These are phyloP conservation scores for Caenorhabditis latens DNA, from an alignment of 1,140 invertebrate species.

Conservation along the genomic window DNA sequence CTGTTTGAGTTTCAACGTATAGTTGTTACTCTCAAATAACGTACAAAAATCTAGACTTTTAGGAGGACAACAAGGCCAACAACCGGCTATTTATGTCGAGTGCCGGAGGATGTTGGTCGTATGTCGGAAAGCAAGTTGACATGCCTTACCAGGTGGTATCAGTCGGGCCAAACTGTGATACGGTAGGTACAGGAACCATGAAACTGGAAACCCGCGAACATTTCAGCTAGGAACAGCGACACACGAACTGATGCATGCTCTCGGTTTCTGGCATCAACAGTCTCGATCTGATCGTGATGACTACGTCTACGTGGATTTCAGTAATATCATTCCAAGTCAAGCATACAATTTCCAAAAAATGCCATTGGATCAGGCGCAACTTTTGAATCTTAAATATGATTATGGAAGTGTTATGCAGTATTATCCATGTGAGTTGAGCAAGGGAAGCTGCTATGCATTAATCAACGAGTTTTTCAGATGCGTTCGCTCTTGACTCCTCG, in stretches of 20 bases:
- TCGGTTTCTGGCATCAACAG: conserved; percentile 52
- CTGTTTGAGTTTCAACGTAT: conserved; percentile 54
- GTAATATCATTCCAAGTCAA: conserved; percentile 35
- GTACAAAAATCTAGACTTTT: not conserved
- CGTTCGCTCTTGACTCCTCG: conserved; percentile 33
- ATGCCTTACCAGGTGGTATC: conserved; percentile 41
- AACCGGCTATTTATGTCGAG: not conserved
- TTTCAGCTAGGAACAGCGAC: conserved; percentile 42
- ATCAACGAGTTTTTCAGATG: not conserved
- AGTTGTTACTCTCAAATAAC: not conserved
- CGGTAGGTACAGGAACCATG: not conserved
- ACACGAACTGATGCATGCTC: conserved; percentile 27
- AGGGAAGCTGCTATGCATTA: not conserved
- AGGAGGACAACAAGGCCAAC: conserved; percentile 14
- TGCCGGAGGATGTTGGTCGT: conserved; percentile 36
- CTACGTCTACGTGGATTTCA: conserved; percentile 49
- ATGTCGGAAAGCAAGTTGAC: conserved; percentile 26
- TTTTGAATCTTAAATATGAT: conserved; percentile 39
- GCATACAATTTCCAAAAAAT: conserved; percentile 32
- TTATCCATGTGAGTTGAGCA: conserved; percentile 25
- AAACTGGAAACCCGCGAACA: not conserved
- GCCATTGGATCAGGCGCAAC: not conserved
- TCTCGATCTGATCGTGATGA: conserved; percentile 20
- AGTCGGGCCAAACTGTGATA: conserved; percentile 21
- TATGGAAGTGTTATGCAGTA: conserved; percentile 60